Evolutionary conservation across 2,888 invertebrate species (phyloP).

Genomic region (Mythimna ferrago): DNA sequence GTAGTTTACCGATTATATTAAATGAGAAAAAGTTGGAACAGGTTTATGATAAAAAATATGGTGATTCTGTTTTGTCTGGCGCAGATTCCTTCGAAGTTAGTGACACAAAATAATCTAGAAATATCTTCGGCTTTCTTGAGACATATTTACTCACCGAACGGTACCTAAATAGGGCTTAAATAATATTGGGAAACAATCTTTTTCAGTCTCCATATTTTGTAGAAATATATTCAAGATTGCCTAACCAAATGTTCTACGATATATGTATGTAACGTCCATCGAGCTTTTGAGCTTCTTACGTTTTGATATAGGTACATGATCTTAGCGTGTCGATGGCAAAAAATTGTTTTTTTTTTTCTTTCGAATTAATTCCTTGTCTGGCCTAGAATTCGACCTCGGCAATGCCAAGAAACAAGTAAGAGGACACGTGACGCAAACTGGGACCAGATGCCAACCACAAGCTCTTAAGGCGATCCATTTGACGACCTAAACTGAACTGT

Average conservation of each 20-base stretch:
- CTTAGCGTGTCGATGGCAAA: no score
- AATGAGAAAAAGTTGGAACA: slow-evolving; percentile 13
- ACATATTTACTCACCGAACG: not conserved
- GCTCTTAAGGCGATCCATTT: no score
- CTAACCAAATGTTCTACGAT: not conserved
- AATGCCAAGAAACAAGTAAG: no score
- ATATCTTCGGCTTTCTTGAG: not conserved
- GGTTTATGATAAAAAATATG: slow-evolving; percentile 29
- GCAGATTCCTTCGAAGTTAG: not conserved
- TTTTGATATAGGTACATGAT: not conserved
- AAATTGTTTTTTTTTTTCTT: no score
- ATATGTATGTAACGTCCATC: not conserved
- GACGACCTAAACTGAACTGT: no score
- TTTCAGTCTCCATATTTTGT: not conserved
- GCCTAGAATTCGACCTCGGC: no score
- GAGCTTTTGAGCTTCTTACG: not conserved
- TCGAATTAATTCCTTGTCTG: no score
- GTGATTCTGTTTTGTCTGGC: not conserved
- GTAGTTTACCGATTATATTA: slow-evolving; percentile 11
- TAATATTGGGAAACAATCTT: not conserved
- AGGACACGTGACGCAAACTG: no score
- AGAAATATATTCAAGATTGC: not conserved
- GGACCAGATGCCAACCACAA: no score
- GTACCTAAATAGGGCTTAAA: not conserved
- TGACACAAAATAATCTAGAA: not conserved